phyloP scores from a whole-genome alignment of 1,140 invertebrate genomes.

The Bombus turneri region DNA sequence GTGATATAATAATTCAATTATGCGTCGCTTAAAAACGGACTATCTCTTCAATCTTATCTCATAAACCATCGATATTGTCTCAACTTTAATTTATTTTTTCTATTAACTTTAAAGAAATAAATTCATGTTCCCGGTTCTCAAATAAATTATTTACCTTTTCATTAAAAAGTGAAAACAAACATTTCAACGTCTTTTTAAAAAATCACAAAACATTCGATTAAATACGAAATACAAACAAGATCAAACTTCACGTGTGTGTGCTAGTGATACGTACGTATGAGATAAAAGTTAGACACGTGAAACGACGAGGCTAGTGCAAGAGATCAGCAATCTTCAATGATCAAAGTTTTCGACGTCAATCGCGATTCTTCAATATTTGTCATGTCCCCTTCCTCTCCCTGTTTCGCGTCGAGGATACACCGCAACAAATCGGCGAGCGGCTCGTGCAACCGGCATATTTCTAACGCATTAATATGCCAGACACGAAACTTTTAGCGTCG shows the following conservation, averaged over 20 bases:
- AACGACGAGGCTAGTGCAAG: not conserved
- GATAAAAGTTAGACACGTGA: not conserved
- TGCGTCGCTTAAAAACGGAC: too few species aligned
- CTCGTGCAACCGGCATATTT: not conserved
- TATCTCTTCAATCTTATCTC: too few species aligned
- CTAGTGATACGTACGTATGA: too few species aligned
- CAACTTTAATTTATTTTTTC: not conserved
- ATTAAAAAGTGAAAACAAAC: not conserved
- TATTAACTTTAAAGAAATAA: not conserved
- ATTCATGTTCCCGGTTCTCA: not conserved
- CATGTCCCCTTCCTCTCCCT: not conserved
- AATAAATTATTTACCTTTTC: not conserved
- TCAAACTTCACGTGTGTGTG: too few species aligned
- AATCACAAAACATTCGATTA: not conserved
- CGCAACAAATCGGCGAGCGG: not conserved
- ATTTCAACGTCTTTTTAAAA: not conserved
- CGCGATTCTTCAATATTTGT: not conserved
- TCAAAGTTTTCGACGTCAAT: not conserved
- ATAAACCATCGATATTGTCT: not conserved
- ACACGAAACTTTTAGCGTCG: slow-evolving; percentile 40
- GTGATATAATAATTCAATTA: too few species aligned
- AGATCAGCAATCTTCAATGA: too few species aligned
- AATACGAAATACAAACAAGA: not conserved
- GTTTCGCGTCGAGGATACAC: too few species aligned
- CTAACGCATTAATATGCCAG: slow-evolving; percentile 52